These are phyloP conservation scores for Delphinapterus leucas DNA, from an alignment of 2,113 vertebrate species.

Conservation along the genomic window DNA sequence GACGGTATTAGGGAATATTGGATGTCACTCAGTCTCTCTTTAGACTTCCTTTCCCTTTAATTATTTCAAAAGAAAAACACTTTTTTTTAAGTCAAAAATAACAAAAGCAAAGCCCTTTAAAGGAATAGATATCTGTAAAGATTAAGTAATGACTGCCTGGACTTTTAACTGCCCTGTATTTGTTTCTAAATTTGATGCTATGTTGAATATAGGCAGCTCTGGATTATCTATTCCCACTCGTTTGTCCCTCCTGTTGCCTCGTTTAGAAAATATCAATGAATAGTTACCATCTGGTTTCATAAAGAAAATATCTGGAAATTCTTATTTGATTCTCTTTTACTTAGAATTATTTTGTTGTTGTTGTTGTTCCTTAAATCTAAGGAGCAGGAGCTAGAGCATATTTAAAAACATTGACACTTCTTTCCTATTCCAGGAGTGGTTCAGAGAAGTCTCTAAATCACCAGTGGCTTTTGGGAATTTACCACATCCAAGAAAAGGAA, in stretches of 20 bases:
- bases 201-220: constrained; percentile 56
- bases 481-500: not conserved
- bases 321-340: not conserved
- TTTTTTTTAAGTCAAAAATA: constrained; percentile 63
- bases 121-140: constrained; percentile 38
- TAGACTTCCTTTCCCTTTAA: constrained; percentile 81
- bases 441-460: not conserved
- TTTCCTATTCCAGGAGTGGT: not conserved
- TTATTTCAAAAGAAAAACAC: constrained; percentile 81
- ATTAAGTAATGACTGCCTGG: not conserved
- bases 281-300: constrained; percentile 74
- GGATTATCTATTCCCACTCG: constrained; percentile 61
- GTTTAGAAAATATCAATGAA: constrained; percentile 79
- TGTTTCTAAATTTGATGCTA: constrained; percentile 73
- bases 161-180: constrained; percentile 61
- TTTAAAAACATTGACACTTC: not conserved
- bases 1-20: constrained; percentile 82
- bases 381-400: not conserved
- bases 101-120: constrained; percentile 54
- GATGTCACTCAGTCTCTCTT: constrained; percentile 77
- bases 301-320: constrained; percentile 42
- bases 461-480: not conserved
- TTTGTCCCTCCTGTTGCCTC: constrained; percentile 57
- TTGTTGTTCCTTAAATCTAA: not conserved
- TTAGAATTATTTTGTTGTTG: not conserved